Percentiles rank a stretch among this genome's conserved stretches.
Conservation (phyloP, 2,113 vertebrate species). For the Peromyscus maniculatus region DNA sequence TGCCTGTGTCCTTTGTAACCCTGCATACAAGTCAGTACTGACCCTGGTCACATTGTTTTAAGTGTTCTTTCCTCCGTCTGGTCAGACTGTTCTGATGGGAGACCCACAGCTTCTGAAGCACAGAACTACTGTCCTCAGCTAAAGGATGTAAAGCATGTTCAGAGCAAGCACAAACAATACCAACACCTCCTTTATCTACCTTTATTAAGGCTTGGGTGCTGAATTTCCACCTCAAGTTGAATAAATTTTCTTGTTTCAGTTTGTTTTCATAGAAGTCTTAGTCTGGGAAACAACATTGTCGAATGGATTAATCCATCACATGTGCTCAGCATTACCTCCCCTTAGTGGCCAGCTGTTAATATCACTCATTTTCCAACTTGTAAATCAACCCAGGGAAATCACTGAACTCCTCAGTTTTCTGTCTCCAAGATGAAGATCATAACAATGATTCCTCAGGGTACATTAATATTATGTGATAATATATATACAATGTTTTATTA, state of each 20-base stretch:
- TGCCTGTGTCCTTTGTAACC: background rate
- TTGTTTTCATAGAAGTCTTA: background rate
- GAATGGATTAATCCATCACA: background rate
- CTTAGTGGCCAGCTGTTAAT: background rate
- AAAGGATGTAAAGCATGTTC: background rate
- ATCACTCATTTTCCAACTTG: background rate
- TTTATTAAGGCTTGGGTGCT: background rate
- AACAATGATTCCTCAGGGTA: background rate
- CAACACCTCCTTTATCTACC: background rate
- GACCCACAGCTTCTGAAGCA: background rate
- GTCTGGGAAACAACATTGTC: background rate
- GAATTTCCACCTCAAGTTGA: background rate
- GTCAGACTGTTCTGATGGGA: background rate
- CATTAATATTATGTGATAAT: background rate
- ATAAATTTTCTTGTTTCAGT: background rate
- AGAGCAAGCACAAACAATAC: background rate
- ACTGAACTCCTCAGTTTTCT: background rate
- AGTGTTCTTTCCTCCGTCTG: background rate
- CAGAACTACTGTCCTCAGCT: background rate
- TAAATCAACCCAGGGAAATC: background rate
- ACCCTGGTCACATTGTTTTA: background rate
- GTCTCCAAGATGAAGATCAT: background rate
- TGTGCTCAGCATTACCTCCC: background rate
- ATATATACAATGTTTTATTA: background rate
- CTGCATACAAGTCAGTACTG: background rate